Evolutionary conservation across 2,888 invertebrate genomes (phyloP).

Genomic region (Glyphotaelius pellucidus): DNA sequence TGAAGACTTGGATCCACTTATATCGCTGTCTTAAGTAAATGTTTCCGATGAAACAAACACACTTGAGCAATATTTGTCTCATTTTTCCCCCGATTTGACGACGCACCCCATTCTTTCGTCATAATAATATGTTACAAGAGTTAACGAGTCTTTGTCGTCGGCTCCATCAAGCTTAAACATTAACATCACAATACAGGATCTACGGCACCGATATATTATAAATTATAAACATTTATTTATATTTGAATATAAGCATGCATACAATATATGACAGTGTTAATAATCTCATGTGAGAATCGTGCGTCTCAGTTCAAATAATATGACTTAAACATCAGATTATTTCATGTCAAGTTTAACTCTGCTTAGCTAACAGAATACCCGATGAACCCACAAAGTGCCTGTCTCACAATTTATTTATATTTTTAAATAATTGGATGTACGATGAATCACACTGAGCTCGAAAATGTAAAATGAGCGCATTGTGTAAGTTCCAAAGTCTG

Average conservation of each 20-base stretch:
- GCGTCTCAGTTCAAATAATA: not conserved
- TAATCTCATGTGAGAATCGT: not conserved
- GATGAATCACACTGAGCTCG: no score
- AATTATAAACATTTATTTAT: not conserved
- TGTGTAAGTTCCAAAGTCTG: no score
- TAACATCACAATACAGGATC: not conserved
- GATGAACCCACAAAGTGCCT: no score
- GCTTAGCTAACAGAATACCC: no score
- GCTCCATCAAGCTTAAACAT: not conserved
- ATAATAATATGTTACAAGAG: no score
- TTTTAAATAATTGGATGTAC: no score
- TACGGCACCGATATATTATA: not conserved
- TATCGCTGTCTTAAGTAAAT: not conserved
- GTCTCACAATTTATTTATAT: no score
- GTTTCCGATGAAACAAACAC: not conserved
- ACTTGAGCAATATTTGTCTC: not conserved
- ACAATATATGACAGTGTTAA: not conserved
- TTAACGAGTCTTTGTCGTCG: not conserved
- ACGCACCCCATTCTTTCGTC: not conserved
- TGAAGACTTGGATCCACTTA: not conserved
- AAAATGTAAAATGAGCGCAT: no score
- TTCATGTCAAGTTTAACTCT: no score
- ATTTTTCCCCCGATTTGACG: not conserved
- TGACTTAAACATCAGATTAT: not conserved
- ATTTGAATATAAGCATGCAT: no score